Base-by-base conservation (phyloP, 2,113 vertebrate species). In the Acanthisitta chloris region DNA sequence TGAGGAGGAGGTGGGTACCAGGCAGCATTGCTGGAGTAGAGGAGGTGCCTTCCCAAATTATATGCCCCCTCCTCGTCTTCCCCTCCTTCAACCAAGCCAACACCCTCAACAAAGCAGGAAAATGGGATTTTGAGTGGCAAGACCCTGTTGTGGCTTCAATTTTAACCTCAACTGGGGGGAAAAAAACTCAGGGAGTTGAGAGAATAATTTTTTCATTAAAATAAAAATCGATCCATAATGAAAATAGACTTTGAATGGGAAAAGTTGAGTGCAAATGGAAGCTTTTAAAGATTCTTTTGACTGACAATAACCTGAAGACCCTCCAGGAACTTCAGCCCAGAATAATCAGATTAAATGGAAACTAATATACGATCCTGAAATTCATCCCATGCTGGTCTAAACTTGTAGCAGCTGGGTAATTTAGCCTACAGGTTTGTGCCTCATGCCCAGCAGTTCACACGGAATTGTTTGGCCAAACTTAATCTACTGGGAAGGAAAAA, bases 321-420 rank as follows among this genome's bases (percentile, higher is more conserved):
- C 94, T 97, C 95, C 95, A 96, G 95, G 96, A 97, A 96, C 92
- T 88, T 33, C 96, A 96, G 93, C 58, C 76, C 79, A 84, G 95
- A 96, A 94, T 97, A 97, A 97, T 97, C 95, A 95, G 95, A 97
- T 97, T 97, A 97, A 97, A 96, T 62, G 94, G 94, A 97, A 97
- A 93, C 85, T 78, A 97, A 97, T 96, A 91, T 74, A 95, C 8
- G 82, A 78, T 74, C 42, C 88, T 95, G 92, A 95, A 97, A 96
- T 96, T 70, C 93, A 96, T 97, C 95, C 96, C 96, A 95, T 90
- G 94, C 93, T 91, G 92, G 49, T 70, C 93, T 90, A 96, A 97
- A 97, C 96, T 34, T 83, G n/a, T 11, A 96, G 96, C 96, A 97
- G 95, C 96, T 97, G 96, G 17, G n/a, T 70, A 62, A 95, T 90